A percentile compares a stretch with the other conserved stretches of the same genome.
phyloP scores from a whole-genome alignment of 2,113 vertebrate species.

The Pungitius pungitius region DNA sequence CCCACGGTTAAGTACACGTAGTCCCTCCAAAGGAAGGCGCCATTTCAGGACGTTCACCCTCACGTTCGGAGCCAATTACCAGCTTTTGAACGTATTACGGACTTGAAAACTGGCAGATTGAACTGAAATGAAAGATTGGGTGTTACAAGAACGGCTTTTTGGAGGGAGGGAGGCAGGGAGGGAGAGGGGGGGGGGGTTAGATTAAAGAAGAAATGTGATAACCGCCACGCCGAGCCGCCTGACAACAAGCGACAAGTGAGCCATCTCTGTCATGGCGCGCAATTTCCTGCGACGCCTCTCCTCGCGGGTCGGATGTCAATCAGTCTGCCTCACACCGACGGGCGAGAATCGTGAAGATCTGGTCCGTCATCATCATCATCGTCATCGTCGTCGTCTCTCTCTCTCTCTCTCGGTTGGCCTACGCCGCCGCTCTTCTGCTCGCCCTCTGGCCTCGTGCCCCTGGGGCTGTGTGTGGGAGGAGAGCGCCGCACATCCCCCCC shows the following conservation, averaged over 20 bases:
- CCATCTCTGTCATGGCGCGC: not conserved
- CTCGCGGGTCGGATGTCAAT: not conserved
- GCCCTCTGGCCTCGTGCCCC: slow-evolving; percentile 51
- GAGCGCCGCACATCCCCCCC: slow-evolving; percentile 60
- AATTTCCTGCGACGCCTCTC: slow-evolving; percentile 4
- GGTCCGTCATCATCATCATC: too few relatives aligned
- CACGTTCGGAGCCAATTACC: not conserved
- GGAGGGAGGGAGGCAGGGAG: too few relatives aligned
- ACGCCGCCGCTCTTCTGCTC: slow-evolving; percentile 15
- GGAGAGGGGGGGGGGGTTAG: too few relatives aligned
- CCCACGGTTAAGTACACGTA: not conserved
- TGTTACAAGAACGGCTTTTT: not conserved
- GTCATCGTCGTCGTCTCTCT: too few relatives aligned
- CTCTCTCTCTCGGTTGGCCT: too few relatives aligned
- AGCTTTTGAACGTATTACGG: not conserved
- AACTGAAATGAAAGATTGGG: not conserved
- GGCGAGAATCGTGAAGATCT: not conserved
- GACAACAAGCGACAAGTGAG: slow-evolving; percentile 14
- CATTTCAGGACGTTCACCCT: not conserved
- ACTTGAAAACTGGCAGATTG: not conserved
- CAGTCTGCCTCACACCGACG: not conserved
- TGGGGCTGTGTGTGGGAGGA: slow-evolving; percentile 52
- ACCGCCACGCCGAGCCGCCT: not conserved
- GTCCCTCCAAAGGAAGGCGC: not conserved
- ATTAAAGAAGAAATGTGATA: not conserved